Evolutionary conservation across 2,888 invertebrate genomes (phyloP), one percentile per base, ranked within the genome.

Genomic region (Andrena trimmerana): DNA sequence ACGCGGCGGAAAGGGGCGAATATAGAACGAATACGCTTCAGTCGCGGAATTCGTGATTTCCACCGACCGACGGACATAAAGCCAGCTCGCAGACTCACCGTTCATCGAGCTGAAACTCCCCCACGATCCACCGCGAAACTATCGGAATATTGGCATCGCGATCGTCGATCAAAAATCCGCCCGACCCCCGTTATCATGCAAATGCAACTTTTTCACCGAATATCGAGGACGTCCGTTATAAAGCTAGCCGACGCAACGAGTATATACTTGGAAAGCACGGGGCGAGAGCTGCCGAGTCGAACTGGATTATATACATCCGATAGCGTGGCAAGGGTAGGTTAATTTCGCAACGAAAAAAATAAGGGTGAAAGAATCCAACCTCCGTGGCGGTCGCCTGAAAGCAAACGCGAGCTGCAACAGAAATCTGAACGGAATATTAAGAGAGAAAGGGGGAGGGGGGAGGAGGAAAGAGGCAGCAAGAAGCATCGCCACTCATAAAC

Each of bases 341-440:
- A 67, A 62, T 62, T 60, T 36, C 13, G 13, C 24, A 42, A 31
- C 10, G 4, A 42, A 13, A 8, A 20, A 20, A 16, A 24, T 0
- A 29, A 24, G 50, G 42, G 8, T 20, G 52, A 6, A 20, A 20
- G 20, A 8, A 8, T 29, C 6, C 60, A 3, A 24, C 1, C 20
- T 63, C 8, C 7, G 76, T 13, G 20, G 6, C 6, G 60, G 16
- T 13, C 62, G 20, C 33, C 74, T n/a, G 52, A 7, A 62, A 54
- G 52, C n/a, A 75, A 67, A 31, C 67, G 48, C 42, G 75, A 62
- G 78, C 76, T 67, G 67, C 31, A 67, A 75, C 52, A 67, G n/a
- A 75, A 78, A 67, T 75, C 36, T 16, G 3, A 52, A 36, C 20
- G 10, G 59, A 4, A 68, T 13, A 48, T 42, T 31, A 50, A 60